Evolutionary conservation across 2,113 vertebrate species (phyloP).

Genomic region (Dipodomys merriami): DNA sequence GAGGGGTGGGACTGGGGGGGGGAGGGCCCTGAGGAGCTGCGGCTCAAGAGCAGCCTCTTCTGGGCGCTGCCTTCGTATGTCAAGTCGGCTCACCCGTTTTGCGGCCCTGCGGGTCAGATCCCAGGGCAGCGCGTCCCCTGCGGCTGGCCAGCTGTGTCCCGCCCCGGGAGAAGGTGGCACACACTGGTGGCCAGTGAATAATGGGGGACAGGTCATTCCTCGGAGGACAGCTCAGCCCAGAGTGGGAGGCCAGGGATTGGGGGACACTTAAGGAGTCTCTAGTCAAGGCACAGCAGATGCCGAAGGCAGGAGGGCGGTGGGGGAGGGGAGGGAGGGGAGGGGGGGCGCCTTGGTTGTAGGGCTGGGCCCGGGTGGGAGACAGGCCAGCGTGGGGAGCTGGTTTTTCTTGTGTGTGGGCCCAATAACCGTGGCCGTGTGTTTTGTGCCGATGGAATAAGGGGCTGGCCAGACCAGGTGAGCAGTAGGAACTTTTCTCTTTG

Average conservation of each 20-base stretch:
- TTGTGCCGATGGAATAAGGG: too few relatives aligned
- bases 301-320: background rate
- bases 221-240: background rate
- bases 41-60: background rate
- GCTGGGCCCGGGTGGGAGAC: too few relatives aligned
- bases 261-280: too few relatives aligned
- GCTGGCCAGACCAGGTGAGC: too few relatives aligned
- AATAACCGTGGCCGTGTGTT: too few relatives aligned
- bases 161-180: background rate
- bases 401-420: too few relatives aligned
- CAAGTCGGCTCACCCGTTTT: background rate
- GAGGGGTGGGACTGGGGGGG: background rate
- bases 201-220: background rate
- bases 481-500: background rate
- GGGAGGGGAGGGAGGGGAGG: background rate
- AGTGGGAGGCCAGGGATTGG: too few relatives aligned
- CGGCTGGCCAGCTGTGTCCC: background rate
- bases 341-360: too few relatives aligned
- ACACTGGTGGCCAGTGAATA: rapidly evolving
- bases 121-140: background rate
- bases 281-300: too few relatives aligned
- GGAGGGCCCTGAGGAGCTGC: background rate
- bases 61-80: background rate
- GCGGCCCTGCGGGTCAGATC: conserved; percentile 3
- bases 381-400: too few relatives aligned